phyloP scores from a whole-genome alignment of 2,113 vertebrate genomes.

The Cyanoderma ruficeps region DNA sequence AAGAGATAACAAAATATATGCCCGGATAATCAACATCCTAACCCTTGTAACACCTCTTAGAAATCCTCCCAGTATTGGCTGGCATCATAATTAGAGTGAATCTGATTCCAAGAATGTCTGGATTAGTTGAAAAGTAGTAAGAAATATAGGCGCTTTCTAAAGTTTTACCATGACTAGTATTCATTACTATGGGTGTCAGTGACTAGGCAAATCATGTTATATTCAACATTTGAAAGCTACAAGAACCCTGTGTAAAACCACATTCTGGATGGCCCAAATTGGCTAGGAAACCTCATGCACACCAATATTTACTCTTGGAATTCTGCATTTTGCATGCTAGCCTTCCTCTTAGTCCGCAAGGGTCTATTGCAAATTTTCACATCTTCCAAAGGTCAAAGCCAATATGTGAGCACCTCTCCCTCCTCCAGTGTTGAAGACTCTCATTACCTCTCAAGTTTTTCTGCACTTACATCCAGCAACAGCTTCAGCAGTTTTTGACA shows the following conservation, averaged over 20 bases:
- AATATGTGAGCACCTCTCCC: background rate
- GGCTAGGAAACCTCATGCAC: background rate
- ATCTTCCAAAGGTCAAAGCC: background rate
- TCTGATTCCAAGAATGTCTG: background rate
- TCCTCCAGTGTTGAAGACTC: background rate
- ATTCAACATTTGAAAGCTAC: background rate
- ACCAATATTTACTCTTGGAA: background rate
- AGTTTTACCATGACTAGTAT: background rate
- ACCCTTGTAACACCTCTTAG: background rate
- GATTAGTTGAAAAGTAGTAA: background rate
- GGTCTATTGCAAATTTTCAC: background rate
- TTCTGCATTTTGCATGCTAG: background rate
- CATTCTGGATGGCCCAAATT: background rate
- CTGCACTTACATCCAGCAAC: background rate
- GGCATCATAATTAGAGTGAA: background rate
- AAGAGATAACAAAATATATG: background rate
- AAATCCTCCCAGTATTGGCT: background rate
- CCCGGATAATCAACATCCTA: background rate
- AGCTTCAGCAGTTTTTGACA: background rate
- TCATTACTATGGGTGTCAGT: background rate
- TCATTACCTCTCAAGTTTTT: fast-evolving
- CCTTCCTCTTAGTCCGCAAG: fast-evolving
- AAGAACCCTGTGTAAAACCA: background rate
- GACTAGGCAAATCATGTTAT: background rate
- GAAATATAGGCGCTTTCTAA: background rate